phyloP scores from a whole-genome alignment of 2,113 vertebrate genomes.

The Eubucco bourcierii region DNA sequence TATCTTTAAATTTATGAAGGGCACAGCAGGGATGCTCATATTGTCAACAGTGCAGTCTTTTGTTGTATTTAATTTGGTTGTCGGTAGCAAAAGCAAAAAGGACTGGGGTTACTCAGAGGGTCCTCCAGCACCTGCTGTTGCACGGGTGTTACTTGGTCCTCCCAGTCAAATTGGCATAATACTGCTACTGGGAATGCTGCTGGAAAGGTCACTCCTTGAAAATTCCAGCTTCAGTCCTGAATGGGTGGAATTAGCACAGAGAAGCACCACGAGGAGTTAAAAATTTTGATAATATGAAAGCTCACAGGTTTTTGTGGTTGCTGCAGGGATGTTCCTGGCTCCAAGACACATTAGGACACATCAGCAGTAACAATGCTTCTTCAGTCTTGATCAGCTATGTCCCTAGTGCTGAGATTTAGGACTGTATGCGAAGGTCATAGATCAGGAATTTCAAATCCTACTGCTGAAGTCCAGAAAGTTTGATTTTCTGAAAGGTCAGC shows the following conservation, averaged over 20 bases:
- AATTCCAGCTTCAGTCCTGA: not conserved
- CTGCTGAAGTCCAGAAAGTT: not conserved
- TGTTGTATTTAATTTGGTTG: not conserved
- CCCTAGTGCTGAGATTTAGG: not conserved
- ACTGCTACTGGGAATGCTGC: not conserved
- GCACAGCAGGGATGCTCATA: not conserved
- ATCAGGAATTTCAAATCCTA: not conserved
- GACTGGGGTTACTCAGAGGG: not conserved
- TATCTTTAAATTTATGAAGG: constrained; percentile 25
- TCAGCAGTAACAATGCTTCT: not conserved
- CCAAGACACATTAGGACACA: not conserved
- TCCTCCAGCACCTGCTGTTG: not conserved
- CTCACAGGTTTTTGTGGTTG: not conserved
- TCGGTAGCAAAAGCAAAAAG: not conserved
- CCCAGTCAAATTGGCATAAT: not conserved
- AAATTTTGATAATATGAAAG: not conserved
- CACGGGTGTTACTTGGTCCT: not conserved
- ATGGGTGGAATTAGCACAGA: not conserved
- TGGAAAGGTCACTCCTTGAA: not conserved
- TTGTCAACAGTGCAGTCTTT: not conserved
- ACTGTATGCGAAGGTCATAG: not conserved
- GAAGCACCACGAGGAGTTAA: not conserved
- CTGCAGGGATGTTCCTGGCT: not conserved
- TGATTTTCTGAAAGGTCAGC: not conserved
- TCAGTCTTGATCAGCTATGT: not conserved